Base-by-base conservation (phyloP, 1,140 invertebrate genomes). In the Anastrepha obliqua region DNA sequence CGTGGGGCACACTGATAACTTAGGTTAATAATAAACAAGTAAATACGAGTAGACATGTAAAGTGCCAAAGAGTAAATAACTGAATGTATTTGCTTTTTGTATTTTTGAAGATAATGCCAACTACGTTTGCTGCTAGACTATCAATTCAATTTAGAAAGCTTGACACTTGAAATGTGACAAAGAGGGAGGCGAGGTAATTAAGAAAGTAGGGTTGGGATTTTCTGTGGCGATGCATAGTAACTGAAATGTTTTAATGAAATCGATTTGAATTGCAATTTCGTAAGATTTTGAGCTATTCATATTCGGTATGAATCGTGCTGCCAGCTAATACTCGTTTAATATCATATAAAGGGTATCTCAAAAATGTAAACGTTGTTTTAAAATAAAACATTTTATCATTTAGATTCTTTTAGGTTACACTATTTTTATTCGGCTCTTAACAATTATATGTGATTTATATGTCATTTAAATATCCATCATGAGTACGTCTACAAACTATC, bases 21-120 rank as follows among this genome's bases (percentile, higher is more conserved):
- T 17, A 44, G 67, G 67, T 74, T 74, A 74, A 74, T 74, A 44
- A 74, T 74, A 74, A 74, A 74, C 67, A 74, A 17, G 67, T 74
- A 74, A 74, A 74, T 74, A 74, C 44, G 44, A 42, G 67, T 47
- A 74, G 67, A 74, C 42, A 74, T 47, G 67, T 74, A 74, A 74
- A 44, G 67, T 74, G 67, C 11, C 67, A 74, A 44, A 44, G 42
- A 74, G 67, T 47, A 74, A 74, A 74, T 70, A 74, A 47, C 42
- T 74, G 67, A 74, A 44, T 74, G 67, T 17, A 74, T 74, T 74
- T 62, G 39, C 39, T 74, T 1, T 55, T 55, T 55, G 6, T 55
- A 0, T 74, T 74, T 74, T 39, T 74, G 67, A 17, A 44, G 39
- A 74, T 74, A n/a, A 44, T 74, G 7, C 42, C 17, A 74, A 1